Base-by-base conservation (phyloP, 2,113 vertebrate species). In the Etia nguti region DNA sequence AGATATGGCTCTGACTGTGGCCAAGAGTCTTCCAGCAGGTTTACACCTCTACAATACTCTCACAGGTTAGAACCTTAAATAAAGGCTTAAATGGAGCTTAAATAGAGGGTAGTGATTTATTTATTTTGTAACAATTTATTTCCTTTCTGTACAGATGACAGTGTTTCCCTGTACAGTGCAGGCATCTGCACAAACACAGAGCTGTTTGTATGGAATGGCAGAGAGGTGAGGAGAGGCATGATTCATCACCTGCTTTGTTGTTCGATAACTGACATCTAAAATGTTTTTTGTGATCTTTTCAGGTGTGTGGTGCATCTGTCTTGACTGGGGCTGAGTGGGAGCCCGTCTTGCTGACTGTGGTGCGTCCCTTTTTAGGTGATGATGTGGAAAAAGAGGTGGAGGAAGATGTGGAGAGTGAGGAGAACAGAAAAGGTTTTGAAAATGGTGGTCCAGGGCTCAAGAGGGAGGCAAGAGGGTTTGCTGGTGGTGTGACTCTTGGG, bases 131-230 rank as follows among this genome's bases (percentile, higher is more conserved):
- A 85, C 4, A 52, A 6, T 82, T 4, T 88, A 43, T 52, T 41
- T 24, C 83, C 7, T 38, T 43, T 90, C 3, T 50, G 95, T 94
- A 79, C 90, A 99, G 98, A 98, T 94, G 97, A 98, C 84, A 90
- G 95, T 20, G 90, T 97, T 80, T 96, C 95, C 1, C 91, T 99
- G 91, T 92, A 92, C 90, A 95, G 95, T 38, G 41, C 93, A 79
- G 98, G 96, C 54, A 90, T 99, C 87, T 81, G 81, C 70, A 96
- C 98, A 36, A 97, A 97, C 90, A 94, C 96, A 85, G 96, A 98
- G 59, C 62, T 99, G 91, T 99, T 99, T 65, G 96, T 99, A 20
- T 99, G 98, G 98, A 98, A 99, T 70, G 98, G 98, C 60, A 97
- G 95, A 84, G 97, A 99, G 97, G 98, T 99, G 95, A 96, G 80